Conservation (phyloP, 2,888 invertebrate species). For the Arctia plantaginis region DNA sequence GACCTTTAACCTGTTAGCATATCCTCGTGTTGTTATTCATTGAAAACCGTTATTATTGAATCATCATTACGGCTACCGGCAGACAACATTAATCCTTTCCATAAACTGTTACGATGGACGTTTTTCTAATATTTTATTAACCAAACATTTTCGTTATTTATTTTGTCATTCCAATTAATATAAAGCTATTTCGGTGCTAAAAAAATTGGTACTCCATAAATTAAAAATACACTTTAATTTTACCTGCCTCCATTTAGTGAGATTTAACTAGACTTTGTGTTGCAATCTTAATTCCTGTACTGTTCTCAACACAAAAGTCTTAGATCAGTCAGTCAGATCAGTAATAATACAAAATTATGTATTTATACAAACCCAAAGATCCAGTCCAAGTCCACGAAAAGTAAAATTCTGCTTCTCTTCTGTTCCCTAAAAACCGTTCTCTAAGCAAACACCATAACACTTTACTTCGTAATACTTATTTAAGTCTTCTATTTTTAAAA, state of each 20-base stretch:
- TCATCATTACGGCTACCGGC: conserved; percentile 38
- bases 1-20: conserved; percentile 31
- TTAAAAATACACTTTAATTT: not conserved
- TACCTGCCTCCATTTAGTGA: too few species aligned
- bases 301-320: too few species aligned
- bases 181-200: not conserved
- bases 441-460: not conserved
- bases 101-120: conserved; percentile 28
- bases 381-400: too few species aligned
- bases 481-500: too few species aligned
- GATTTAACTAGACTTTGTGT: too few species aligned
- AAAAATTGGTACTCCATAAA: too few species aligned
- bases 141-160: not conserved
- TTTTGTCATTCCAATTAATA: not conserved
- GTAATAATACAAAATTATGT: too few species aligned
- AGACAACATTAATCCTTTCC: conserved; percentile 30
- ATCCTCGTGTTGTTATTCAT: conserved; percentile 30
- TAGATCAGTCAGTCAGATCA: too few species aligned
- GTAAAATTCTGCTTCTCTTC: not conserved
- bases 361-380: too few species aligned
- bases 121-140: conserved; percentile 10
- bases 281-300: too few species aligned
- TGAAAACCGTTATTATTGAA: conserved; percentile 38
- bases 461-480: too few species aligned
- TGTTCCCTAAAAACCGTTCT: not conserved